Evolutionary conservation across 2,113 vertebrate genomes (phyloP).

Genomic region (Labrus mixtus): DNA sequence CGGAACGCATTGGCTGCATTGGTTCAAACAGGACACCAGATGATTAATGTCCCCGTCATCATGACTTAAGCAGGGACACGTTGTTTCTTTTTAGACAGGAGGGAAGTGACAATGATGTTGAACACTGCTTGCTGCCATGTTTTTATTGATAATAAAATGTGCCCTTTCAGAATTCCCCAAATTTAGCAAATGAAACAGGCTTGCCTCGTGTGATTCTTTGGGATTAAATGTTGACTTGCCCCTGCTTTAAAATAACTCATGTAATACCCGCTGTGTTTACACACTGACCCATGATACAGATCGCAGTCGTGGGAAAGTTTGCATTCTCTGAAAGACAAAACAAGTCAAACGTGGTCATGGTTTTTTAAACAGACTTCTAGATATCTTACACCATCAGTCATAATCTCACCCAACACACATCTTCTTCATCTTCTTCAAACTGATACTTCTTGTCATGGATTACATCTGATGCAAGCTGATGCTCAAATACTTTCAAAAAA

Average conservation of each 20-base stretch:
- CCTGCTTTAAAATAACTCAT: not conserved
- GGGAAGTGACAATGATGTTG: not conserved
- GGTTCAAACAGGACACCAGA: not conserved
- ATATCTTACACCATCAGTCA: too few species aligned
- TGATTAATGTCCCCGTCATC: constrained; percentile 1
- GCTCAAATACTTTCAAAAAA: too few species aligned
- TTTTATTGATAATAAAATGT: constrained; percentile 4
- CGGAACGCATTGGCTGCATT: too few species aligned
- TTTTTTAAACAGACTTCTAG: too few species aligned
- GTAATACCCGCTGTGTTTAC: not conserved
- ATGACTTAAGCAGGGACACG: not conserved
- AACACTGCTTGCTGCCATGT: not conserved
- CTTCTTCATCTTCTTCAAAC: too few species aligned
- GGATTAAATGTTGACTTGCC: constrained; percentile 7
- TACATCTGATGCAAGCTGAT: too few species aligned
- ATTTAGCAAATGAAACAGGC: not conserved
- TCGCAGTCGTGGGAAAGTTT: not conserved
- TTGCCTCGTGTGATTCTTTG: not conserved
- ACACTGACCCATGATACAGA: not conserved
- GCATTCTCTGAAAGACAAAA: constrained; percentile 2
- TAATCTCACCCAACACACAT: too few species aligned
- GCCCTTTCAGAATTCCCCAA: not conserved
- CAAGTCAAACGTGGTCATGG: too few species aligned
- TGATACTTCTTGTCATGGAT: too few species aligned
- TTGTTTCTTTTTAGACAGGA: not conserved